Evolutionary conservation across 2,797 vertebrate species (phyloP).

Genomic region (Mareca strepera): DNA sequence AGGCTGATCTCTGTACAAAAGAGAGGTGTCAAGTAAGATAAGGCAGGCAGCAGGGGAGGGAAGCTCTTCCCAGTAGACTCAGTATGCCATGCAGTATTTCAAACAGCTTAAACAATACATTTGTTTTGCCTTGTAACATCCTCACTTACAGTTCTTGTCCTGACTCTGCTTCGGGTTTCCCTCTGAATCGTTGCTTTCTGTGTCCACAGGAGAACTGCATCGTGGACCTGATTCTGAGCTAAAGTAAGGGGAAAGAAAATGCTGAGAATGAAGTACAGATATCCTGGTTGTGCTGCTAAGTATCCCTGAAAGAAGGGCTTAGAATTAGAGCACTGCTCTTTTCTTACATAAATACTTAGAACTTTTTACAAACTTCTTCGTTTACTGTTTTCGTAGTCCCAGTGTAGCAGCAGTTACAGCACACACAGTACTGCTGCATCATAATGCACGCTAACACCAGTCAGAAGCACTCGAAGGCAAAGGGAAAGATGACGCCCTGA

Average conservation of each 20-base stretch:
- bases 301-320: too few relatives aligned
- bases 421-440: neutral
- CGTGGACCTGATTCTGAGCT: conserved; percentile 86
- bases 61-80: fast-evolving
- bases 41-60: neutral
- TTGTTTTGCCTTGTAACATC: too few relatives aligned
- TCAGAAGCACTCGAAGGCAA: neutral
- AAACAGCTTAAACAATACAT: neutral
- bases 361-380: fast-evolving
- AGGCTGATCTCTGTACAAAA: fast-evolving
- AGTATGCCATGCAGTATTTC: fast-evolving
- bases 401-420: neutral
- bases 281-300: neutral
- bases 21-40: too few relatives aligned
- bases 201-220: conserved; percentile 89
- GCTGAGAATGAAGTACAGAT: neutral
- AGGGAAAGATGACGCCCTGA: fast-evolving
- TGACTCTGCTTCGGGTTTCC: conserved; percentile 76
- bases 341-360: neutral
- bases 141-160: conserved; percentile 84
- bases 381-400: fast-evolving
- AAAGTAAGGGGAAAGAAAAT: neutral
- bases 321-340: too few relatives aligned
- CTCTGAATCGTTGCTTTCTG: conserved; percentile 59
- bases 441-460: neutral